These are phyloP conservation scores for Erannis defoliaria DNA, from an alignment of 2,888 invertebrate species.

Conservation along the genomic window DNA sequence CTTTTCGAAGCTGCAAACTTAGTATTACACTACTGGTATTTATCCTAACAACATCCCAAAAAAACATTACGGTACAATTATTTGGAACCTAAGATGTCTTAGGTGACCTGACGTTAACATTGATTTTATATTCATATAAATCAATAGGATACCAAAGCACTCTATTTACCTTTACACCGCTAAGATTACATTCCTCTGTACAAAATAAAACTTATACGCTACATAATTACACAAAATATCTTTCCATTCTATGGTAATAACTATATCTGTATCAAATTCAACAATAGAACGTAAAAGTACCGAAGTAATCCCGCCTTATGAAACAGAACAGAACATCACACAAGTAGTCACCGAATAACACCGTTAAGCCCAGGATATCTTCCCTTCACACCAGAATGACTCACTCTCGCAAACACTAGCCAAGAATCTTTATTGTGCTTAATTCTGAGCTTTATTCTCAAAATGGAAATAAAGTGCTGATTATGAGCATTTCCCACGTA, in stretches of 20 bases:
- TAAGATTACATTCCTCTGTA: no score
- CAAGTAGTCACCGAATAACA: constrained; percentile 7
- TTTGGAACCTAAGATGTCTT: no score
- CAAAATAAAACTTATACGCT: no score
- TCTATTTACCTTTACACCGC: no score
- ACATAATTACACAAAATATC: background rate
- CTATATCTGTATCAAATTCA: background rate
- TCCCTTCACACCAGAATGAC: constrained; percentile 14
- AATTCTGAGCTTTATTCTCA: constrained; percentile 25
- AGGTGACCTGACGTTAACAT: no score
- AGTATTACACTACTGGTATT: no score
- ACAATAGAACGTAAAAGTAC: constrained; percentile 4
- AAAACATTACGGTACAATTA: no score
- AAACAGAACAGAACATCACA: constrained; percentile 4
- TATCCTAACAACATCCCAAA: no score
- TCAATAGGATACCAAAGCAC: no score
- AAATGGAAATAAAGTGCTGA: constrained; percentile 24
- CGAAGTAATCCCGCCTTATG: constrained; percentile 3
- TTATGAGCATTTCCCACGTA: constrained; percentile 23
- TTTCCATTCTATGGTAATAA: background rate
- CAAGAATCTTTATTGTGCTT: constrained; percentile 22
- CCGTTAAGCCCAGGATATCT: constrained; percentile 10
- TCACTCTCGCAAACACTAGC: constrained; percentile 26
- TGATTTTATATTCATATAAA: no score
- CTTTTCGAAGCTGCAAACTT: no score